Evolutionary conservation across 1,140 invertebrate genomes (phyloP).

Genomic region (Panonychus citri): DNA sequence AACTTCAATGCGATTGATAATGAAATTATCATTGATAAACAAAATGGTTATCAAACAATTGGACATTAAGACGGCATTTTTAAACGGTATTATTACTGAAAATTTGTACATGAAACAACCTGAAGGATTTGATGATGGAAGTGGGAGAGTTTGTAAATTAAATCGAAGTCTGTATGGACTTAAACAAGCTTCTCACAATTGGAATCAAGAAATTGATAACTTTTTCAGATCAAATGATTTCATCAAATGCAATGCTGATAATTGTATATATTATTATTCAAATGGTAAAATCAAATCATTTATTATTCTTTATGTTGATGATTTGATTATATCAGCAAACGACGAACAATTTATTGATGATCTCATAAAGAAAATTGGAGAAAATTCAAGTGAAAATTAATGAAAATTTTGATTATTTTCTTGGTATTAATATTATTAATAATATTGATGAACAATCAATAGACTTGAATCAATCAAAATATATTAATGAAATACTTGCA

Average conservation of each 20-base stretch:
- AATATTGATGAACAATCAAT: slow-evolving; percentile 1
- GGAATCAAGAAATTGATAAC: slow-evolving; percentile 18
- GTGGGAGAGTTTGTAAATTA: slow-evolving; percentile 15
- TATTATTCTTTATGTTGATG: slow-evolving; percentile 9
- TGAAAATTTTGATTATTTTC: not conserved
- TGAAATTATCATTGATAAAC: slow-evolving; percentile 9
- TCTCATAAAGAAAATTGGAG: slow-evolving; percentile 1
- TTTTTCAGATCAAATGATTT: slow-evolving; percentile 1
- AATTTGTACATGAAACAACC: slow-evolving; percentile 5
- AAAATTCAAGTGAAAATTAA: slow-evolving; percentile 2
- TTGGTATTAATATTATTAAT: slow-evolving; percentile 2
- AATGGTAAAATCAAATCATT: not conserved
- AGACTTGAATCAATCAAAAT: slow-evolving; percentile 3
- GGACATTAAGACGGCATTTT: slow-evolving; percentile 9
- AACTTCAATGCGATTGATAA: slow-evolving; percentile 18
- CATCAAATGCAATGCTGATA: not conserved
- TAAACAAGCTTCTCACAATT: slow-evolving; percentile 23
- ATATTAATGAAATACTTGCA: slow-evolving; percentile 6
- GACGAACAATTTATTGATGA: not conserved
- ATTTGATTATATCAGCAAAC: slow-evolving; percentile 1
- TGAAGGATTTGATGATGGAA: slow-evolving; percentile 3
- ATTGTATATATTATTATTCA: not conserved
- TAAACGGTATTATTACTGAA: slow-evolving; percentile 1
- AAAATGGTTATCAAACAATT: not conserved
- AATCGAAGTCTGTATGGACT: slow-evolving; percentile 23